Percentiles rank a stretch among this genome's conserved stretches.
These are phyloP conservation scores for Meiosimyza platycephala DNA, from an alignment of 2,888 invertebrate species.

Conservation along the genomic window DNA sequence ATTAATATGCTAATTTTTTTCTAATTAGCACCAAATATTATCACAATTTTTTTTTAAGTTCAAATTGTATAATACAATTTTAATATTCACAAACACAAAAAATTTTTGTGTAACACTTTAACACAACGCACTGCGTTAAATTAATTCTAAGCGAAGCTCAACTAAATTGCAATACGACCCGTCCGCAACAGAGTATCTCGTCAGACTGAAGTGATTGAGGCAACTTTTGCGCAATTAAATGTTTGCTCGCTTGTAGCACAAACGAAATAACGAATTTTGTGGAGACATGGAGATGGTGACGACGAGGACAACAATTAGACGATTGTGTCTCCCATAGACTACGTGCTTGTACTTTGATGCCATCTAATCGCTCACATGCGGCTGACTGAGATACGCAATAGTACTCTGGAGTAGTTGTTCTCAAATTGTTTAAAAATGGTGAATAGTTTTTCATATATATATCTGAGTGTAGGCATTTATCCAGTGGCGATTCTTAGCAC, in stretches of 20 bases:
- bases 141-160: background rate
- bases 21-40: no score
- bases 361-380: background rate
- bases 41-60: no score
- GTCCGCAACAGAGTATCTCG: conserved; percentile 60
- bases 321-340: no score
- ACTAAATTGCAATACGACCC: conserved; percentile 44
- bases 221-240: background rate
- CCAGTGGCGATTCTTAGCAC: no score
- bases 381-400: no score
- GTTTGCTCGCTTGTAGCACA: background rate
- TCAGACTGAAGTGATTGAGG: conserved; percentile 54
- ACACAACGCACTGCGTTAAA: background rate
- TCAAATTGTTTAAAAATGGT: no score
- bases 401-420: no score
- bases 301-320: no score
- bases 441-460: no score
- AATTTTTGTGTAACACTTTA: background rate
- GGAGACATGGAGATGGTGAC: background rate
- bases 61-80: no score
- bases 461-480: no score
- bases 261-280: background rate
- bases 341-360: conserved; percentile 5
- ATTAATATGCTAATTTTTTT: no score
- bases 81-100: background rate